Evolutionary conservation across 2,888 invertebrate species (phyloP), one percentile per base, ranked within the genome.

Genomic region (Augochlorella aurata): DNA sequence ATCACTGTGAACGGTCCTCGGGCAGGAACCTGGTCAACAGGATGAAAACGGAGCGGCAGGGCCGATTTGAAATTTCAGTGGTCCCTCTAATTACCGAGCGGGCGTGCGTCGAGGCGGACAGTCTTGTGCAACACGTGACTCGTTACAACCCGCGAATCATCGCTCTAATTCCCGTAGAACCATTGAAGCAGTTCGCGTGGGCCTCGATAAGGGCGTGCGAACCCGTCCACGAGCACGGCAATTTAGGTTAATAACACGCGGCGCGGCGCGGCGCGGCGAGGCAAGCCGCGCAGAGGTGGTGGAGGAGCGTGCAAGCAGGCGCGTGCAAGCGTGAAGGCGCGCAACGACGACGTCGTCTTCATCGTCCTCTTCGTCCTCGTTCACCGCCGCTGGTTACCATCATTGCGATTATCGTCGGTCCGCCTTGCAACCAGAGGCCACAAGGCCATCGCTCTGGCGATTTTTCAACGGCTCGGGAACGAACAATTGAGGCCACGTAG

Each of bases 211-310:
- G 81, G 82, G 84, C 81, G 81, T 78, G 79, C 83, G 47, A 45
- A 85, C 81, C 79, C 87, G 85, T 82, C 75, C 87, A 79, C 85
- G 79, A 75, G 80, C 70, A 50, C 61, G 76, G 82, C 81, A 89
- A 90, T 90, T 89, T 88, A 77, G 90, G 90, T 90, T 90, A 91
- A 90, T 89, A 87, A 91, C 84, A 85, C 83, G 81, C 84, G 85
- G 61, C 7, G 29, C 24, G 61, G 14, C 16, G 38, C 0, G 38
- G 38, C 38, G 3, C 12, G 47, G 58, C 5, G 24, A 24, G 58
- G 21, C 16, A n/a, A n/a, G n/a, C 29, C 29, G 29, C 10, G 47
- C 8, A 47, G 47, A 47, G 12, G 47, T 10, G 47, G 65, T 14
- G 18, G 63, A 45, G 68, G 68, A 45, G 44, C 44, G 63, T 47